A percentile compares a stretch with the other conserved stretches of the same genome.
Evolutionary conservation across 2,888 invertebrate genomes (phyloP).

Genomic region (Allolobophora icterica): DNA sequence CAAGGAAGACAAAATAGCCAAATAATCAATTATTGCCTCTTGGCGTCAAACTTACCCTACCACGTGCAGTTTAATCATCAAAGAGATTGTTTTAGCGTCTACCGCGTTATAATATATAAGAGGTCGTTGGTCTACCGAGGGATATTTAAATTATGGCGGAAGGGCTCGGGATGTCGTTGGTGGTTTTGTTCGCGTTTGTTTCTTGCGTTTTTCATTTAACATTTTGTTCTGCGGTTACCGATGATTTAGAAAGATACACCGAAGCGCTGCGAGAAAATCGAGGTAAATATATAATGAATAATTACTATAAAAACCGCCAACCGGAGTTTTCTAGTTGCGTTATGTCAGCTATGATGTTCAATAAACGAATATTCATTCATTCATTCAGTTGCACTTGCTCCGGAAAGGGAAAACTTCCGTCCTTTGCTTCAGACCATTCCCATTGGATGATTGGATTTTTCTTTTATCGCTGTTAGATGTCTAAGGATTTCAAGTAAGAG

Average conservation of each 20-base stretch:
- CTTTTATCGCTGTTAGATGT: too few relatives aligned
- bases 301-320: neutral
- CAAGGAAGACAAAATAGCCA: too few relatives aligned
- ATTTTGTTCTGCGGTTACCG: neutral
- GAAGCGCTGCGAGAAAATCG: conserved; percentile 17
- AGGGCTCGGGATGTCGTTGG: neutral
- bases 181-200: neutral
- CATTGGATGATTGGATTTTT: too few relatives aligned
- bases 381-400: neutral
- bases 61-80: too few relatives aligned
- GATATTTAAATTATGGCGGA: conserved; percentile 25
- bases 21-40: too few relatives aligned
- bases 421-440: neutral
- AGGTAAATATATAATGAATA: neutral
- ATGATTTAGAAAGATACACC: neutral
- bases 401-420: neutral
- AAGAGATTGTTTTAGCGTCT: too few relatives aligned
- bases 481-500: too few relatives aligned
- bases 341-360: too few relatives aligned
- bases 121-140: neutral
- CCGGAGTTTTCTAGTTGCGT: too few relatives aligned
- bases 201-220: neutral
- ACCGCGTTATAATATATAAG: too few relatives aligned
- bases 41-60: too few relatives aligned
- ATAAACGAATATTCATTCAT: too few relatives aligned